Evolutionary conservation across 2,797 vertebrate species (phyloP).

Genomic region (Potorous gilbertii): DNA sequence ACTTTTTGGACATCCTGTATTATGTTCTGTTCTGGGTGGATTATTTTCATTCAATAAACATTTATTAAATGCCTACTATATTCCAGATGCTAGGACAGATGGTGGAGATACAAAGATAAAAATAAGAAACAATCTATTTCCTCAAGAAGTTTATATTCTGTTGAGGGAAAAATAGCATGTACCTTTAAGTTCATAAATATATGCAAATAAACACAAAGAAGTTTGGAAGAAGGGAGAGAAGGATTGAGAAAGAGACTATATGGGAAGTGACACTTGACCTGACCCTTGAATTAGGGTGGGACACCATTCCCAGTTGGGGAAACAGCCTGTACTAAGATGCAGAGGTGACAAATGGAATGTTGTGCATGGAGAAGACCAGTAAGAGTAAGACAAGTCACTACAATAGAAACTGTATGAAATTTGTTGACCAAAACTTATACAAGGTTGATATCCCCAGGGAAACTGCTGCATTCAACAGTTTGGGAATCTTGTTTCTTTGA

Average conservation of each 20-base stretch:
- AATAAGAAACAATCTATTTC: neutral
- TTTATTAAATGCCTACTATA: neutral
- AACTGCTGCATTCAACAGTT: neutral
- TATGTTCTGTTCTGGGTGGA: neutral
- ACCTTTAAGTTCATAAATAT: neutral
- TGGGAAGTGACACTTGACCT: neutral
- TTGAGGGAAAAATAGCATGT: neutral
- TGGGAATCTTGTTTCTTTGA: neutral
- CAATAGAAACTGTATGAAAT: neutral
- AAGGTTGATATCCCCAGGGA: neutral
- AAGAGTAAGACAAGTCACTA: neutral
- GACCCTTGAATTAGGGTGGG: neutral
- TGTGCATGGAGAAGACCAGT: neutral
- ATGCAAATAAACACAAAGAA: neutral
- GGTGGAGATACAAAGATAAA: neutral
- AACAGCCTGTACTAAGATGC: too few species aligned
- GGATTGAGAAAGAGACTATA: neutral
- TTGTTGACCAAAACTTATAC: neutral
- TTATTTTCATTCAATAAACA: neutral
- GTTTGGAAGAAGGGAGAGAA: neutral
- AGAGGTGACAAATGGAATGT: neutral
- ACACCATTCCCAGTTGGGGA: too few species aligned
- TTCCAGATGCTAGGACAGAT: neutral
- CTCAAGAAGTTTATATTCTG: neutral
- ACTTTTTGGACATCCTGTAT: neutral